phyloP scores from a whole-genome alignment of 2,113 vertebrate genomes.

The Xiphorhynchus elegans region DNA sequence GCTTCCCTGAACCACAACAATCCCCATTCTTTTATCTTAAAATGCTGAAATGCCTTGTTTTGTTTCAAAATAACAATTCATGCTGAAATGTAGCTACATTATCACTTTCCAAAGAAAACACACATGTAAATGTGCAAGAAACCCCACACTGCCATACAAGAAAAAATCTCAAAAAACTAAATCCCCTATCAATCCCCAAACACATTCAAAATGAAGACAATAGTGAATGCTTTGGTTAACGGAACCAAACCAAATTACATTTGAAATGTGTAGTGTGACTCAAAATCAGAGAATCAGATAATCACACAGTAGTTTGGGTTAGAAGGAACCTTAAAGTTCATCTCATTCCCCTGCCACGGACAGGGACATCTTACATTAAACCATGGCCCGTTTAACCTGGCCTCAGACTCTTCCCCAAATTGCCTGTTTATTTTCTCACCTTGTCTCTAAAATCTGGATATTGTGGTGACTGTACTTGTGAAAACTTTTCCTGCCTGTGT shows the following conservation, averaged over 20 bases:
- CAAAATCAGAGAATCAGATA: background rate
- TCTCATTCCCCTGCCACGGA: fast-evolving
- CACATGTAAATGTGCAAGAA: background rate
- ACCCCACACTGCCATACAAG: fast-evolving
- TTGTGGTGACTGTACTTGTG: background rate
- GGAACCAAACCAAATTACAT: background rate
- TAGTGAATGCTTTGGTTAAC: background rate
- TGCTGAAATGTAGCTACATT: background rate
- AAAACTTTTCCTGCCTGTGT: background rate
- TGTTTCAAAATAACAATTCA: background rate
- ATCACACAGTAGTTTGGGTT: background rate
- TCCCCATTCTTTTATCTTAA: background rate
- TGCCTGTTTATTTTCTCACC: background rate
- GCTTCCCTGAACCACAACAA: fast-evolving
- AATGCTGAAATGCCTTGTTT: background rate
- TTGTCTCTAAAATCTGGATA: background rate
- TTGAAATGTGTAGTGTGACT: background rate
- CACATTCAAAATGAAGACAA: background rate
- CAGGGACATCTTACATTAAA: background rate
- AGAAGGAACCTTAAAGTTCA: background rate
- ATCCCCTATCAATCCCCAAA: background rate
- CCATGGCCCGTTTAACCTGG: too few species aligned
- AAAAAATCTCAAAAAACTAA: fast-evolving
- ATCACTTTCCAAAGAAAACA: background rate
- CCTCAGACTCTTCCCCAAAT: background rate